Base-by-base conservation (phyloP, 2,888 invertebrate species). In the Agrilus cyanescens region DNA sequence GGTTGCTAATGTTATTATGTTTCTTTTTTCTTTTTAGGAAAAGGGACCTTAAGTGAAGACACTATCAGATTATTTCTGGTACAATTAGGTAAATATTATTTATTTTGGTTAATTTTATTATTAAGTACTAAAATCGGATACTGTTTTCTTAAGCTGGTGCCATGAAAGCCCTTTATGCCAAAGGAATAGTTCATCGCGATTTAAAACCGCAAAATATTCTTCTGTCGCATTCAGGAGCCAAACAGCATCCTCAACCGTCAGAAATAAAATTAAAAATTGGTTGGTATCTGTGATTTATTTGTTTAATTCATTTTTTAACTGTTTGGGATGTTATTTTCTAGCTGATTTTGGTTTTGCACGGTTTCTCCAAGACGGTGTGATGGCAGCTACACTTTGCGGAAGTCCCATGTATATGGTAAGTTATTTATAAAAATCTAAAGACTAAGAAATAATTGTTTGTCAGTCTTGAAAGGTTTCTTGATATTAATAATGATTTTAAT, bases 391-490 rank as follows among this genome's bases (percentile, higher is more conserved):
- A 29, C 74, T 99, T 33, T 98, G 98, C 69, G 98, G 98, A 37
- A 98, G 97, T 37, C 98, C 98, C 12, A 98, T 98, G 98, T 98
- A 98, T 65, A 98, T 98, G 97, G 93, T 91, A 70, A 74, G 60
- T 46, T 54, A 25, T 3, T 25, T 25, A 25, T n/a, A n/a, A n/a
- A n/a, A n/a, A n/a, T n/a, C n/a, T n/a, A n/a, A n/a, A n/a, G n/a
- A n/a, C n/a, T n/a, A n/a, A n/a, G n/a, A n/a, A n/a, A n/a, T n/a
- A n/a, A n/a, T n/a, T n/a, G n/a, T n/a, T n/a, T n/a, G n/a, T n/a
- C n/a, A n/a, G n/a, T n/a, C n/a, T n/a, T n/a, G n/a, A n/a, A n/a
- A n/a, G n/a, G n/a, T n/a, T n/a, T n/a, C n/a, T n/a, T n/a, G n/a
- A n/a, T n/a, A n/a, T n/a, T n/a, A n/a, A n/a, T n/a, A n/a, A n/a